phyloP scores from a whole-genome alignment of 2,888 invertebrate genomes.

The Torymus aiolomorphi region DNA sequence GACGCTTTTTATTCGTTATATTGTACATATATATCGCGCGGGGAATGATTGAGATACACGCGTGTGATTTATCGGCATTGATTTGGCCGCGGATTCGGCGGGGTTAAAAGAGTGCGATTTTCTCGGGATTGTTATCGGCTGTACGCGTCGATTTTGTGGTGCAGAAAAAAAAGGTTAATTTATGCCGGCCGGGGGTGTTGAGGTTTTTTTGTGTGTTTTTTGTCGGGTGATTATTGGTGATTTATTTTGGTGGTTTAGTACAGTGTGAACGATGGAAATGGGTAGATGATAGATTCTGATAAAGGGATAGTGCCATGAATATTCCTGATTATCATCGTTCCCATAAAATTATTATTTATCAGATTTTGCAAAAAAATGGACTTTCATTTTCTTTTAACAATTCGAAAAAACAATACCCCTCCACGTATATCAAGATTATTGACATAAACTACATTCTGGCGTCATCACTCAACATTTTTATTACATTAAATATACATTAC shows the following conservation, averaged over 20 bases:
- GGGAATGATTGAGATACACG: constrained; percentile 37
- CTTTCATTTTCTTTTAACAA: too few species aligned
- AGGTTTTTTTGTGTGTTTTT: not conserved
- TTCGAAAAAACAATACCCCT: too few species aligned
- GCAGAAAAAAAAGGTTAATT: constrained; percentile 2
- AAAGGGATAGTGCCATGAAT: too few species aligned
- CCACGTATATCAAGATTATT: too few species aligned
- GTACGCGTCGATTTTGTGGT: not conserved
- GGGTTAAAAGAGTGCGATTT: not conserved
- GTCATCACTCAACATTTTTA: too few species aligned
- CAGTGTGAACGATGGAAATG: too few species aligned
- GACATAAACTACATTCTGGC: too few species aligned
- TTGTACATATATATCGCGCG: not conserved
- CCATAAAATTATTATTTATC: too few species aligned
- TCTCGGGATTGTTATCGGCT: constrained; percentile 24
- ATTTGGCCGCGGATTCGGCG: constrained; percentile 25
- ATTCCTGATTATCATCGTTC: not conserved
- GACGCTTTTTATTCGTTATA: too few species aligned
- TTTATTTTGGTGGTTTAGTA: not conserved
- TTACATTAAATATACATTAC: too few species aligned
- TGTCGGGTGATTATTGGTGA: not conserved
- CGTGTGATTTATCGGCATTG: constrained; percentile 43
- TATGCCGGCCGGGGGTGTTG: not conserved
- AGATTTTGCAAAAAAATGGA: too few species aligned
- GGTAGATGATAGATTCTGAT: too few species aligned